phyloP scores from a whole-genome alignment of 2,113 vertebrate species.

The Tympanuchus pallidicinctus region DNA sequence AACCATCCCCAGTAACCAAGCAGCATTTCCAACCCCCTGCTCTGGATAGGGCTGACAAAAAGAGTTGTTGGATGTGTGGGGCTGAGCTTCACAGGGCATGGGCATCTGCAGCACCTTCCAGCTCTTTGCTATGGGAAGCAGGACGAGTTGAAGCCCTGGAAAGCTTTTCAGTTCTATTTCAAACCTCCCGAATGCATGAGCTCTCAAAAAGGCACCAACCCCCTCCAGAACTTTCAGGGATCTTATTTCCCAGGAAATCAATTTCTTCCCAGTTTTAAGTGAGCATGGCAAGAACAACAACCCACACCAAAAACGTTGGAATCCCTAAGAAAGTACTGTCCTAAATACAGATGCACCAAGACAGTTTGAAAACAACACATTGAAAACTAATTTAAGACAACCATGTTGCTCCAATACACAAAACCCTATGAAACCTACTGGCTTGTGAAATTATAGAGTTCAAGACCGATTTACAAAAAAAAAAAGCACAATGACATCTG shows the following conservation, averaged over 20 bases:
- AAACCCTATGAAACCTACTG: constrained; percentile 12
- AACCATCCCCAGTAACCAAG: not conserved
- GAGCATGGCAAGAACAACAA: not conserved
- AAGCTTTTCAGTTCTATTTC: not conserved
- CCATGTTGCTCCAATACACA: not conserved
- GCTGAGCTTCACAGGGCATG: not conserved
- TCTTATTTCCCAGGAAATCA: constrained; percentile 12
- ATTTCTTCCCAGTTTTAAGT: constrained; percentile 12
- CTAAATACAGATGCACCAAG: constrained; percentile 2
- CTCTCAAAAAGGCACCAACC: not conserved
- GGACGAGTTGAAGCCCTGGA: not conserved
- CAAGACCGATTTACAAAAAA: not conserved
- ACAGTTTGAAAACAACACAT: constrained; percentile 1
- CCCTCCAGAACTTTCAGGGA: not conserved
- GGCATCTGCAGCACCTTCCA: not conserved
- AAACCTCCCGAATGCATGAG: not conserved
- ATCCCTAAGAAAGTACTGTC: not conserved
- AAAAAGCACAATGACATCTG: not conserved
- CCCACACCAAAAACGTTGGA: not conserved
- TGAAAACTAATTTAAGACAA: constrained; percentile 58
- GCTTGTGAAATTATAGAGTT: not conserved
- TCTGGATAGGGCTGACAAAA: too few species aligned
- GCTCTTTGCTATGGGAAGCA: not conserved
- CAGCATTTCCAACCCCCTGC: not conserved
- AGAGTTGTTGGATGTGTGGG: not conserved